Evolutionary conservation across 2,113 vertebrate species (phyloP).

Genomic region (Turdus rufiventris): DNA sequence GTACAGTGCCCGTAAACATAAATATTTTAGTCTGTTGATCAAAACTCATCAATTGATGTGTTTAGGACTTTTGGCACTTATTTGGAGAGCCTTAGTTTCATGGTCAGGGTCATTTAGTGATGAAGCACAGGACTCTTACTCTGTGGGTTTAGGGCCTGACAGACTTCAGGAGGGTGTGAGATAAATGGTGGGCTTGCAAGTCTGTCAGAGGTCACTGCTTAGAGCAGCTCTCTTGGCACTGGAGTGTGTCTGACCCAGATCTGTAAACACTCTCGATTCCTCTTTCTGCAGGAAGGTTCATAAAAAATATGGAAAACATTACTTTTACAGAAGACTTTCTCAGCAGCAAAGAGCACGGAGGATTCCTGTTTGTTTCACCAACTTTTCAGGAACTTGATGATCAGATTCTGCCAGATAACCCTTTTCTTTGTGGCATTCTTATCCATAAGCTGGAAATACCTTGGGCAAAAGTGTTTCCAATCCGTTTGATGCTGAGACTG

Average conservation of each 20-base stretch:
- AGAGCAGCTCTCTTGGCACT: not conserved
- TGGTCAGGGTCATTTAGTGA: not conserved
- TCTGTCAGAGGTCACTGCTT: not conserved
- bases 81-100: not conserved
- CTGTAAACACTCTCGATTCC: not conserved
- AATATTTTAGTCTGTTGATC: not conserved
- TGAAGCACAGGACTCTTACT: not conserved
- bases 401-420: slow-evolving; percentile 78
- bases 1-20: not conserved
- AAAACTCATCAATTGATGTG: not conserved
- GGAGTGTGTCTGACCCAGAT: not conserved
- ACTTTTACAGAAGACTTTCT: slow-evolving; percentile 90
- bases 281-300: slow-evolving; percentile 79
- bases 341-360: slow-evolving; percentile 86
- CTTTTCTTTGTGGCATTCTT: slow-evolving; percentile 88
- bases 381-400: slow-evolving; percentile 84
- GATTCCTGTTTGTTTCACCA: slow-evolving; percentile 88
- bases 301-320: slow-evolving; percentile 88
- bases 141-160: not conserved
- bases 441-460: slow-evolving; percentile 93
- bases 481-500: slow-evolving; percentile 87
- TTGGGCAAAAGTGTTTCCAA: slow-evolving; percentile 94
- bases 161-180: not conserved
- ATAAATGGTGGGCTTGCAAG: rapidly evolving
- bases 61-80: not conserved